Conservation (phyloP, 1,140 invertebrate species). For the Ceratoteleas bidentatus region DNA sequence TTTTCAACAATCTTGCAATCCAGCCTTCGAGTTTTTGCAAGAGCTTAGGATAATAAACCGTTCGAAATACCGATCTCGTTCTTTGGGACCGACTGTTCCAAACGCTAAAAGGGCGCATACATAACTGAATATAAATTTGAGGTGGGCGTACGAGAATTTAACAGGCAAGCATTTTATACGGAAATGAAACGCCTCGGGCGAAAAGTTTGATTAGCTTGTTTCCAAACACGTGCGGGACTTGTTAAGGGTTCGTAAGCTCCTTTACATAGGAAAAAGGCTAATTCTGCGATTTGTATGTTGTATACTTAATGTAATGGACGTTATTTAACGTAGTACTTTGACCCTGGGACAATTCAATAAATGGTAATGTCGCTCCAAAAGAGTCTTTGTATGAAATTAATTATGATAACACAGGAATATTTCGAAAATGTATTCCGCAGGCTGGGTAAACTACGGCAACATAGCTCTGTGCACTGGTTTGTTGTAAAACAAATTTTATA, state of each 20-base stretch:
- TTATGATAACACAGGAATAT: not conserved
- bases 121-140: constrained; percentile 12
- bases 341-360: no score
- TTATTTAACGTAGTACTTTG: no score
- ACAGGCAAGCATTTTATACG: constrained; percentile 35
- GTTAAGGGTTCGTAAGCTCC: constrained; percentile 10
- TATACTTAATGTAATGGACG: no score
- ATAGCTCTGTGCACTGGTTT: not conserved
- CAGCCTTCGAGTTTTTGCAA: constrained; percentile 13
- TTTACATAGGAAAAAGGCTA: constrained; percentile 11
- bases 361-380: not conserved
- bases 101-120: not conserved
- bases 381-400: constrained; percentile 1
- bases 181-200: constrained; percentile 49
- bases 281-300: constrained; percentile 10
- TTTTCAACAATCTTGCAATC: constrained; percentile 37
- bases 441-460: not conserved
- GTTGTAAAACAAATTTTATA: constrained; percentile 25
- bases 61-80: not conserved
- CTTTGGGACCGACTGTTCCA: not conserved
- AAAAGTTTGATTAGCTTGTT: constrained; percentile 49
- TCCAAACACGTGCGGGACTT: constrained; percentile 30
- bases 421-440: not conserved
- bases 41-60: constrained; percentile 4
- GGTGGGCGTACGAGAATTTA: constrained; percentile 22